Percentiles rank a stretch among this genome's conserved stretches.
phyloP scores from a whole-genome alignment of 2,888 invertebrate genomes.

The Euplexia lucipara region DNA sequence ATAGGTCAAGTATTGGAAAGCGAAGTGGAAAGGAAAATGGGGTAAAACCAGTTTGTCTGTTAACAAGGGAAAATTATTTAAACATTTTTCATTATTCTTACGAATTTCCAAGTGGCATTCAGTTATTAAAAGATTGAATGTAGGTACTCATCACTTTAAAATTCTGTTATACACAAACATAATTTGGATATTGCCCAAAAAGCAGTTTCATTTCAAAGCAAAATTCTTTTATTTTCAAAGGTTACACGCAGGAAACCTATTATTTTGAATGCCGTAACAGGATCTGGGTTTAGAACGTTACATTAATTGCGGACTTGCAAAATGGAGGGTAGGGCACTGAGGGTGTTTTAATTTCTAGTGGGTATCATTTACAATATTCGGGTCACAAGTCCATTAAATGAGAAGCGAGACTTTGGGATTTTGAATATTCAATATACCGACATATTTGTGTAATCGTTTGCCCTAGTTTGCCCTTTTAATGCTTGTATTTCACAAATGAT shows the following conservation, averaged over 20 bases:
- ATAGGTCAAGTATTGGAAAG: slow-evolving; percentile 32
- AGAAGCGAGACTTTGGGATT: slow-evolving; percentile 17
- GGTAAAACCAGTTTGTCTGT: slow-evolving; percentile 15
- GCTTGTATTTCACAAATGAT: too few relatives aligned
- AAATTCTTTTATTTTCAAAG: slow-evolving; percentile 10
- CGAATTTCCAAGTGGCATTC: slow-evolving; percentile 20
- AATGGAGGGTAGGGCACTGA: slow-evolving; percentile 40
- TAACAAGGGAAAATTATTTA: slow-evolving; percentile 22
- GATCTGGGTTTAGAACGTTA: slow-evolving; percentile 46
- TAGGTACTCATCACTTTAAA: slow-evolving; percentile 14
- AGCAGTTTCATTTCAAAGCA: background rate
- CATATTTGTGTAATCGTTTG: slow-evolving; percentile 1
- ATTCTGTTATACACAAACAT: slow-evolving; percentile 5
- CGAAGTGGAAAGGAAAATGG: slow-evolving; percentile 12
- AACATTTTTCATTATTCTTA: slow-evolving; percentile 19
- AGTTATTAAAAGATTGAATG: slow-evolving; percentile 21
- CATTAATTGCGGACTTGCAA: slow-evolving; percentile 50
- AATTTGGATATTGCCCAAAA: slow-evolving; percentile 10
- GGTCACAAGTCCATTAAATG: slow-evolving; percentile 33
- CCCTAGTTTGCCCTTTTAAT: too few relatives aligned
- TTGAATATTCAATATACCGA: slow-evolving; percentile 17
- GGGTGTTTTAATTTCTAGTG: slow-evolving; percentile 59
- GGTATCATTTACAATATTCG: slow-evolving; percentile 52
- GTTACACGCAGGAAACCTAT: slow-evolving; percentile 20
- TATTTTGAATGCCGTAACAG: slow-evolving; percentile 40